Evolutionary conservation across 2,797 vertebrate species (phyloP).

Genomic region (Alfaro cultratus): DNA sequence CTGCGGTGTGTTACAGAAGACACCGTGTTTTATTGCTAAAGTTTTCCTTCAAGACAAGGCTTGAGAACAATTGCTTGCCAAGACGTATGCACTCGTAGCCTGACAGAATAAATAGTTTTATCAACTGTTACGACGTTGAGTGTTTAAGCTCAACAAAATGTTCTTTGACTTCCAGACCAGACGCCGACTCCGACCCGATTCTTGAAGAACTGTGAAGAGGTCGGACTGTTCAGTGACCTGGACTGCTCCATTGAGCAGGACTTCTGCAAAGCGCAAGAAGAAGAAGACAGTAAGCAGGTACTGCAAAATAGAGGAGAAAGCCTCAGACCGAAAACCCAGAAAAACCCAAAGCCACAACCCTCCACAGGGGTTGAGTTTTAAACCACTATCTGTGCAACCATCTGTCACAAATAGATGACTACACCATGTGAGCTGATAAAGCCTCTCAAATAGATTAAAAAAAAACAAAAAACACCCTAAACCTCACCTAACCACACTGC

Average conservation of each 20-base stretch:
- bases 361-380: conserved; percentile 32
- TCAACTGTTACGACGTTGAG: not conserved
- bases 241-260: conserved; percentile 98
- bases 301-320: conserved; percentile 19
- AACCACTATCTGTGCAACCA: conserved; percentile 45
- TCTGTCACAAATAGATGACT: conserved; percentile 34
- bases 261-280: conserved; percentile 96
- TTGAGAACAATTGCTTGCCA: not conserved
- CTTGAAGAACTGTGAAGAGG: conserved; percentile 99
- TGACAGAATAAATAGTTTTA: not conserved
- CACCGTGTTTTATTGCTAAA: not conserved
- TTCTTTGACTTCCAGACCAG: conserved; percentile 86
- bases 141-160: not conserved
- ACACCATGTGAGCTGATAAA: conserved; percentile 20
- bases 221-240: conserved; percentile 95
- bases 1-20: not conserved
- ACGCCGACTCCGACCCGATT: conserved; percentile 98
- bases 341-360: conserved; percentile 42
- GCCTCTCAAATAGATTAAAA: conserved; percentile 34
- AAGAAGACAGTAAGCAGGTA: conserved; percentile 97
- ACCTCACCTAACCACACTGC: conserved; percentile 24
- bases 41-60: not conserved
- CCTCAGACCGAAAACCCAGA: conserved; percentile 13
- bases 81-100: not conserved
- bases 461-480: conserved; percentile 11